phyloP scores from a whole-genome alignment of 2,888 invertebrate species.

The Vanessa cardui region DNA sequence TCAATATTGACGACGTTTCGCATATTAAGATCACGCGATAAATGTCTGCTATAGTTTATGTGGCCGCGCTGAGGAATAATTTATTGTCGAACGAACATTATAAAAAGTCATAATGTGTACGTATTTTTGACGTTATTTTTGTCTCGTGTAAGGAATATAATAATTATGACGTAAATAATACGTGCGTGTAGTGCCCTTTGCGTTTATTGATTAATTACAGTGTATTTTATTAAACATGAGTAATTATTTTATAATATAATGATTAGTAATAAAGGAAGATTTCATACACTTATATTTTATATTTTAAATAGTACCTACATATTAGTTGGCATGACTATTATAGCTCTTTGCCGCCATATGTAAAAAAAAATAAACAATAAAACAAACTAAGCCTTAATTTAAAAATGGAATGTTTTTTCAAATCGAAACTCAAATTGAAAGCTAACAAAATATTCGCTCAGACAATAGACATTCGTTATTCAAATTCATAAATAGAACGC shows the following conservation, averaged over 20 bases:
- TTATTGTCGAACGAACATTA: conserved; percentile 6
- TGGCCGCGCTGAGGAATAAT: conserved; percentile 2
- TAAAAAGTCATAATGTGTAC: conserved; percentile 7
- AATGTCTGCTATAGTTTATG: conserved; percentile 20
- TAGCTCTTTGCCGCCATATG: no score
- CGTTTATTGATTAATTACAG: conserved; percentile 5
- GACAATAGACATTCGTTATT: conserved; percentile 23
- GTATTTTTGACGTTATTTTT: conserved; percentile 15
- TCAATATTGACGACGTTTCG: conserved; percentile 30
- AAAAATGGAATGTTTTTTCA: not conserved
- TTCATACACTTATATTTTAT: no score
- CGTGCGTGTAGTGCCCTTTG: not conserved
- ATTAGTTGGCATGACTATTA: no score
- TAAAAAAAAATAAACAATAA: not conserved
- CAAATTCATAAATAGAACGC: conserved; percentile 43
- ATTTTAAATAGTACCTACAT: no score
- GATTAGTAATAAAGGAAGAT: no score
- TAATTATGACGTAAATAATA: conserved; percentile 3
- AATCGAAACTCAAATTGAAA: not conserved
- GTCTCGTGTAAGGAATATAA: not conserved
- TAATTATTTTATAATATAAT: no score
- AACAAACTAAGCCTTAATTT: not conserved
- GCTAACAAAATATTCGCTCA: conserved; percentile 19
- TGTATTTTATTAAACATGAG: not conserved
- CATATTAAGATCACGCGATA: conserved; percentile 37